These are phyloP conservation scores for Acleris emargana DNA, from an alignment of 2,888 invertebrate species.

Conservation along the genomic window DNA sequence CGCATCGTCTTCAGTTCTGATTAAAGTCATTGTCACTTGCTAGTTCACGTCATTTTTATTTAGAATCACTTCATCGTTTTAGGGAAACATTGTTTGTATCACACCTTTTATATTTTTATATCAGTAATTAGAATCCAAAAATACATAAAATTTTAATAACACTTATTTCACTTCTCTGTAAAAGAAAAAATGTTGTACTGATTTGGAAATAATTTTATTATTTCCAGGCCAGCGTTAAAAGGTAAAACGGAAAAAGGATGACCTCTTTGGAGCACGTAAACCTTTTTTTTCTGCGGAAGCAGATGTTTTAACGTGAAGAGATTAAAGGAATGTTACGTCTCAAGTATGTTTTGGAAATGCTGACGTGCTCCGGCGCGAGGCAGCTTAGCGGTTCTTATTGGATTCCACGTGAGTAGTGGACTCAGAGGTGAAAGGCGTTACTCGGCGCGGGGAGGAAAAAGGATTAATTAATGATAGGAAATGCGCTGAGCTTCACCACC, in stretches of 20 bases:
- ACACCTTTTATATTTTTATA: conserved; percentile 56
- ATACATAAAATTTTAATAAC: conserved; percentile 68
- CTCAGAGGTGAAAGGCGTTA: conserved; percentile 83
- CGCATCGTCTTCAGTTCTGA: conserved; percentile 53
- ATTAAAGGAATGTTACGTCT: conserved; percentile 20
- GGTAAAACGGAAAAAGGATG: conserved; percentile 47
- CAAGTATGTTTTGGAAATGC: conserved; percentile 43
- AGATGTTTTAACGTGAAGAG: conserved; percentile 14
- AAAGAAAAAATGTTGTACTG: conserved; percentile 56
- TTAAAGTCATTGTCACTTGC: conserved; percentile 67
- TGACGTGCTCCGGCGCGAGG: conserved; percentile 65
- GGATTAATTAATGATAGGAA: conserved; percentile 58
- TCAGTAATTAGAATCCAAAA: conserved; percentile 71
- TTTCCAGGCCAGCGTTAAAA: conserved; percentile 65
- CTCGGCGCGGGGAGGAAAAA: conserved; percentile 74
- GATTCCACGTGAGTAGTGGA: conserved; percentile 75
- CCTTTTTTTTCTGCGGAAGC: conserved; percentile 37
- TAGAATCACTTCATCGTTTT: conserved; percentile 52
- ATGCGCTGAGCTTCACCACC: conserved; percentile 70
- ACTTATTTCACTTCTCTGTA: conserved; percentile 69
- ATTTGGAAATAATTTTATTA: conserved; percentile 72
- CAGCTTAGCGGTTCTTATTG: conserved; percentile 78
- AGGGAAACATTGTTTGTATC: conserved; percentile 49
- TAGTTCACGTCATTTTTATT: conserved; percentile 62
- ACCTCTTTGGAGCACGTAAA: conserved; percentile 69